Evolutionary conservation across 1,140 invertebrate species (phyloP).

Genomic region (Caenorhabditis latens): DNA sequence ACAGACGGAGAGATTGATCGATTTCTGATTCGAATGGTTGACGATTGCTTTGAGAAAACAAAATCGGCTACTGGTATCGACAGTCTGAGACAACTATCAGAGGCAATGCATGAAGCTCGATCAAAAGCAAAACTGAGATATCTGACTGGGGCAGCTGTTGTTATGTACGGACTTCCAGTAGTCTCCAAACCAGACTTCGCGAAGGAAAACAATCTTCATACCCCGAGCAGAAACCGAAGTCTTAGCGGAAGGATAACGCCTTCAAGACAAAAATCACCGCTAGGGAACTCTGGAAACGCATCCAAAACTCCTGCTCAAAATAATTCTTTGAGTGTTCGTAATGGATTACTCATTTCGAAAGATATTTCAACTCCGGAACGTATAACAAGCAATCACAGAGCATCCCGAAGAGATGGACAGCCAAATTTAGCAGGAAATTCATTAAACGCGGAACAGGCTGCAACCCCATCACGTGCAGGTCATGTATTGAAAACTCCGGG

Average conservation of each 20-base stretch:
- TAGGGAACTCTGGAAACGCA: no score
- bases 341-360: no score
- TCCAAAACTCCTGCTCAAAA: no score
- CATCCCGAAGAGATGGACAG: no score
- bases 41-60: slow-evolving; percentile 52
- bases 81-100: slow-evolving; percentile 66
- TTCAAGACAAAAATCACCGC: no score
- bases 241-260: neutral
- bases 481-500: no score
- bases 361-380: no score
- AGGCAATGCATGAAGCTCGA: slow-evolving; percentile 70
- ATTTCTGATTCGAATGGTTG: slow-evolving; percentile 68
- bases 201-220: neutral
- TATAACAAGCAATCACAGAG: no score
- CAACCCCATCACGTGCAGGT: no score
- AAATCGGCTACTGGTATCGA: slow-evolving; percentile 21
- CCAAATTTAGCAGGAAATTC: no score
- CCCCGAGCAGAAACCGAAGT: neutral
- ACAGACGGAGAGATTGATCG: slow-evolving; percentile 72
- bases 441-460: no score
- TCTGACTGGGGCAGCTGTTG: slow-evolving; percentile 73
- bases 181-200: neutral
- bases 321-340: no score
- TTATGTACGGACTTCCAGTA: slow-evolving; percentile 72
- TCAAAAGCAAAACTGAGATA: slow-evolving; percentile 68